phyloP scores from a whole-genome alignment of 1,140 invertebrate species.

The Atopsyche davidsoni region DNA sequence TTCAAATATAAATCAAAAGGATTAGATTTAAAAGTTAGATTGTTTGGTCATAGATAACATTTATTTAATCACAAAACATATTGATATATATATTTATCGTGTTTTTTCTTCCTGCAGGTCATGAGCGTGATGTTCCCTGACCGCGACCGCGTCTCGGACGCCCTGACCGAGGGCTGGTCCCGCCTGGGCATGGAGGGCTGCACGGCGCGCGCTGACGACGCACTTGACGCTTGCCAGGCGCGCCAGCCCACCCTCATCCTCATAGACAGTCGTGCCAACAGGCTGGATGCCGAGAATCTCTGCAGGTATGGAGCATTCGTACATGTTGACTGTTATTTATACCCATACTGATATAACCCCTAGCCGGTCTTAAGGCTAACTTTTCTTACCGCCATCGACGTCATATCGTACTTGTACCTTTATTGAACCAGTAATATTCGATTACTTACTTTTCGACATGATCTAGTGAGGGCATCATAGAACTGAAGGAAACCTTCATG shows the following conservation, averaged over 20 bases:
- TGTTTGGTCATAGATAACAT: too few species aligned
- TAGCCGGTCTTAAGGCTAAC: background rate
- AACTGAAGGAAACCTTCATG: too few species aligned
- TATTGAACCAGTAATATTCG: too few species aligned
- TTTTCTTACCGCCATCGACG: too few species aligned
- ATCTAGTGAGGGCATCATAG: too few species aligned
- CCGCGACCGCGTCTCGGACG: slow-evolving; percentile 18
- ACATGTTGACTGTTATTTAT: slow-evolving; percentile 1
- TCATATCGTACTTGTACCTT: too few species aligned
- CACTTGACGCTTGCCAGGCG: slow-evolving; percentile 16
- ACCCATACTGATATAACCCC: background rate
- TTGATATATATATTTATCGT: too few species aligned
- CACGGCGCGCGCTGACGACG: slow-evolving; percentile 16
- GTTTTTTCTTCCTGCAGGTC: too few species aligned
- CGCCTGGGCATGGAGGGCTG: slow-evolving; percentile 11
- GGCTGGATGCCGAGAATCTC: slow-evolving; percentile 23
- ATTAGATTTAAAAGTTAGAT: too few species aligned
- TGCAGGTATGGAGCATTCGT: slow-evolving; percentile 28
- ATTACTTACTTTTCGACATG: too few species aligned
- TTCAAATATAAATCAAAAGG: too few species aligned
- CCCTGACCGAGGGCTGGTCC: slow-evolving; percentile 19
- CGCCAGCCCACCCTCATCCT: slow-evolving; percentile 16
- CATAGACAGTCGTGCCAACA: slow-evolving; percentile 15
- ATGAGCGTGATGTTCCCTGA: slow-evolving; percentile 26
- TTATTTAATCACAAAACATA: too few species aligned